These are phyloP conservation scores for Hippopotamyrus pictus DNA, from an alignment of 2,797 vertebrate genomes.

Conservation along the genomic window DNA sequence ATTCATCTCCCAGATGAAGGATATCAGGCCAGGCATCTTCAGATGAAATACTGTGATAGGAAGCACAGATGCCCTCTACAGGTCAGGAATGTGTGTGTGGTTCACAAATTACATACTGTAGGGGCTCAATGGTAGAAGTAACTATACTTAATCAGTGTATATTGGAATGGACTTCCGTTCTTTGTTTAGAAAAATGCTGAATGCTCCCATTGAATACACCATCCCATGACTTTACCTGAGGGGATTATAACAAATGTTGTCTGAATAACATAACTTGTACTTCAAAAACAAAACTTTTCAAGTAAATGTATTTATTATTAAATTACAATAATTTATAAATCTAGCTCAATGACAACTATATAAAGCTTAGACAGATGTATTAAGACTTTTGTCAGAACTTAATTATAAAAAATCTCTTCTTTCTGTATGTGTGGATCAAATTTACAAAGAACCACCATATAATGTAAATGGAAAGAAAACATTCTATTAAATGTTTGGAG, in stretches of 20 bases:
- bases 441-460: background rate
- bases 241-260: background rate
- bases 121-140: background rate
- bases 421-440: background rate
- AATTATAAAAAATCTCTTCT: background rate
- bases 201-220: background rate
- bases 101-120: background rate
- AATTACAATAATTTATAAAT: background rate
- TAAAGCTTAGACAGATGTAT: background rate
- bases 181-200: background rate
- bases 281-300: background rate
- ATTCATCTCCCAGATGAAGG: conserved; percentile 43
- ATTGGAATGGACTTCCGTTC: background rate
- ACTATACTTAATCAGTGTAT: background rate
- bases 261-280: background rate
- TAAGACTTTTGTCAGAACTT: background rate
- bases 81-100: background rate
- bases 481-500: background rate
- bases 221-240: background rate
- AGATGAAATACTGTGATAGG: background rate
- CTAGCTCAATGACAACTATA: background rate
- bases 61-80: background rate
- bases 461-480: background rate
- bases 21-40: conserved; percentile 45
- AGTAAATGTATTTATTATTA: background rate